Evolutionary conservation across 2,888 invertebrate species (phyloP).

Genomic region (Invenusta paracnida): DNA sequence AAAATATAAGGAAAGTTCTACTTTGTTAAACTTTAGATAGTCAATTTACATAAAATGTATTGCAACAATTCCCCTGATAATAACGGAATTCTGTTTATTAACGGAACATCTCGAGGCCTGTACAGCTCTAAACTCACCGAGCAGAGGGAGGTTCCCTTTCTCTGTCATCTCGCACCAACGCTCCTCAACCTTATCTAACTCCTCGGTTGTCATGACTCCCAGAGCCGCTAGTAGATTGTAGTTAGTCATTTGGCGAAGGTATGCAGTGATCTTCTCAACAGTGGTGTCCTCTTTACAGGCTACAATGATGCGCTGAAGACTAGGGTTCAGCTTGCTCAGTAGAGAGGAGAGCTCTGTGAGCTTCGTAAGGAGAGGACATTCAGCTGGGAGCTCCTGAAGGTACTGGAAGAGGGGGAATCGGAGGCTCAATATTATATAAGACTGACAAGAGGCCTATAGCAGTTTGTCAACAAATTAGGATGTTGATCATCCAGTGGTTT

Average conservation of each 20-base stretch:
- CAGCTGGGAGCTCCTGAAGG: not conserved
- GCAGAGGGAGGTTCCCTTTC: not conserved
- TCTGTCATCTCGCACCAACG: not conserved
- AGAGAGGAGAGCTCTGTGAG: not conserved
- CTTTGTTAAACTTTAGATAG: too few relatives aligned
- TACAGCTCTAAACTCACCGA: not conserved
- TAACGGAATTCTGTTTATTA: too few relatives aligned
- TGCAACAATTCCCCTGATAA: too few relatives aligned
- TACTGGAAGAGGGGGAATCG: too few relatives aligned
- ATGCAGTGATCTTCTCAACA: not conserved
- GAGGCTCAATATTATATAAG: too few relatives aligned
- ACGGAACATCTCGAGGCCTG: not conserved
- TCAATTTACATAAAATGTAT: too few relatives aligned
- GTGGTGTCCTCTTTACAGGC: not conserved
- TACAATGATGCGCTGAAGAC: not conserved
- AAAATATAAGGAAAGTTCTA: too few relatives aligned
- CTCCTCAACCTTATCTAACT: not conserved
- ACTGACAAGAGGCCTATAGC: too few relatives aligned
- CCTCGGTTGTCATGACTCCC: not conserved
- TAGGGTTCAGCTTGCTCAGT: not conserved
- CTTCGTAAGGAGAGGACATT: not conserved
- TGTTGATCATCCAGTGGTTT: too few relatives aligned
- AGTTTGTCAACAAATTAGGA: too few relatives aligned
- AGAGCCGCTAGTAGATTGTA: not conserved
- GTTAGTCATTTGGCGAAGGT: not conserved